Evolutionary conservation across 2,888 invertebrate genomes (phyloP), one percentile per base, ranked within the genome.

Genomic region (Nymphalis urticae): DNA sequence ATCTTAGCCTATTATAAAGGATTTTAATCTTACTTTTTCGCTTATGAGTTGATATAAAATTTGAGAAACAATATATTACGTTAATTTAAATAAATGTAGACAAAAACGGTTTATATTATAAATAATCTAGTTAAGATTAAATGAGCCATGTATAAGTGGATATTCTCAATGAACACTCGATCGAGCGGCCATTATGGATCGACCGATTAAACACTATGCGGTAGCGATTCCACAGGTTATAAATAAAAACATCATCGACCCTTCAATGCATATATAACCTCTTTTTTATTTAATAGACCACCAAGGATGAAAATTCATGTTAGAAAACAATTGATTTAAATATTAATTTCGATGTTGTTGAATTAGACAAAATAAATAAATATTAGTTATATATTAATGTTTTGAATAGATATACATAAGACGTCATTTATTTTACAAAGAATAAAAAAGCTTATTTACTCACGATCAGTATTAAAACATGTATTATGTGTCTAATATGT

Each of bases 191-290:
- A 27, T 67, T 73, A 74, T 69, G 71, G 72, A 67, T 68, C 72
- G 74, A 69, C 71, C 69, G 69, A 73, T 70, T 73, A 70, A 72
- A 66, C 69, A 65, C 69, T 58, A 68, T 73, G 71, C 72, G 69
- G 69, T 68, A 71, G 73, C 75, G 68, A 73, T 71, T 70, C 69
- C 64, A 69, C 68, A 72, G 61, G 72, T 70, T 72, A 67, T 72
- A 67, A 72, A 68, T 70, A 68, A 68, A 70, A 58, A 48, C 50
- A 58, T 67, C 56, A 64, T 59, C 64, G 68, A 56, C 53, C 54
- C 32, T 68, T 64, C 21, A 62, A 67, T 67, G 21, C 32, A 61
- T 61, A 66, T 66, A 70, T 62, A 62, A 61, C 70, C 68, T 67
- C 65, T 64, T 54, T 58, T 70, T 65, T 68, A 66, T 59, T 61